These are phyloP conservation scores for Ibycter americanus DNA, from an alignment of 2,797 vertebrate species.

Conservation along the genomic window DNA sequence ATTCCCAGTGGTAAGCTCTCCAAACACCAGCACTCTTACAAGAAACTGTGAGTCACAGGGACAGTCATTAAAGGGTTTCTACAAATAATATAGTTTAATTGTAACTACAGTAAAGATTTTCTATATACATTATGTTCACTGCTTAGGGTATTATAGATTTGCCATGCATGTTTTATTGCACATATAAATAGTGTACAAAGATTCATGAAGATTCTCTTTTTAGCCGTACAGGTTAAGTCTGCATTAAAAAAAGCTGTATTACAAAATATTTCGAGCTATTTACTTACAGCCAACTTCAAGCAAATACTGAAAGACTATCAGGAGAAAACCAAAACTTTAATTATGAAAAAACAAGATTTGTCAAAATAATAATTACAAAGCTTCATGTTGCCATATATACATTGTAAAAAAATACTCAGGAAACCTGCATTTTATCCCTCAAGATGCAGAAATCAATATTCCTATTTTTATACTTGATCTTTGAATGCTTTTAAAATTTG, in stretches of 20 bases:
- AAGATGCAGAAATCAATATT: slow-evolving; percentile 75
- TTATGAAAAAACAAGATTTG: slow-evolving; percentile 74
- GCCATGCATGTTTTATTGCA: slow-evolving; percentile 72
- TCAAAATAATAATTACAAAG: slow-evolving; percentile 84
- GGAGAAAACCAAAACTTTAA: slow-evolving; percentile 69
- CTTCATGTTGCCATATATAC: slow-evolving; percentile 78
- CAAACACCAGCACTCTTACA: neutral
- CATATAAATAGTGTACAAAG: slow-evolving; percentile 70
- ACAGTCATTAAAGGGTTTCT: slow-evolving; percentile 22
- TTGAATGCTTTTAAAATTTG: slow-evolving; percentile 60
- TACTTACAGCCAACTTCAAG: slow-evolving; percentile 72
- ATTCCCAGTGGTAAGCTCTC: neutral
- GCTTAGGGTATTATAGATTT: slow-evolving; percentile 55
- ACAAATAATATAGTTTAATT: slow-evolving; percentile 81
- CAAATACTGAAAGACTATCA: slow-evolving; percentile 73
- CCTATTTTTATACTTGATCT: slow-evolving; percentile 68
- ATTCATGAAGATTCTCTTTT: slow-evolving; percentile 27
- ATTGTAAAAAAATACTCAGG: slow-evolving; percentile 79
- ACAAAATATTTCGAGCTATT: slow-evolving; percentile 73
- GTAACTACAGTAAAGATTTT: slow-evolving; percentile 70
- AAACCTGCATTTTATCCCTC: slow-evolving; percentile 73
- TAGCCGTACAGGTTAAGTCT: slow-evolving; percentile 44
- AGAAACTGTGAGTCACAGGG: neutral
- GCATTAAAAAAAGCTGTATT: slow-evolving; percentile 52
- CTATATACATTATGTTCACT: slow-evolving; percentile 81